These are phyloP conservation scores for Pteromalus puparum DNA, from an alignment of 1,140 invertebrate species.

Conservation along the genomic window DNA sequence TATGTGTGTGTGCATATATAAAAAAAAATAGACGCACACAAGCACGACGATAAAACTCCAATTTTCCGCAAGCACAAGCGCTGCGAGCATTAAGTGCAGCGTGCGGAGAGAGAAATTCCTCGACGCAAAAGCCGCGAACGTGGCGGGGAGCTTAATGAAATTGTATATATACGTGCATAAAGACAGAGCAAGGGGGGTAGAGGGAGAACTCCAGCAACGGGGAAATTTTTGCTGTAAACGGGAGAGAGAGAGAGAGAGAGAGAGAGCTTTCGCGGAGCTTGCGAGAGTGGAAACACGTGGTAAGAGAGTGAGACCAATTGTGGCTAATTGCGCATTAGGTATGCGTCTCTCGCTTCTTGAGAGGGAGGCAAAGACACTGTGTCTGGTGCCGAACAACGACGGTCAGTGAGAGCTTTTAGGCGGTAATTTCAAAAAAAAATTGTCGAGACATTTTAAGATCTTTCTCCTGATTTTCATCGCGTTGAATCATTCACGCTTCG, in stretches of 20 bases:
- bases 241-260: too few relatives aligned
- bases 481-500: background rate
- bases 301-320: constrained; percentile 31
- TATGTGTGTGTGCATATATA: too few relatives aligned
- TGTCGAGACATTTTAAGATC: too few relatives aligned
- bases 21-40: background rate
- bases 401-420: background rate
- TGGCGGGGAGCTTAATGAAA: constrained; percentile 29
- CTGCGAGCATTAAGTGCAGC: background rate
- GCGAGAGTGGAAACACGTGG: background rate
- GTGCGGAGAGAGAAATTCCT: background rate
- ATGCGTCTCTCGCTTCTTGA: constrained; percentile 58
- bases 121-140: background rate
- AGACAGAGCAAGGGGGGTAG: too few relatives aligned
- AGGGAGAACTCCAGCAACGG: background rate
- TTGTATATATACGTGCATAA: constrained; percentile 15
- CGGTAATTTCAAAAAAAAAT: too few relatives aligned
- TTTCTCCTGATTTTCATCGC: background rate
- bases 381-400: background rate
- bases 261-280: background rate
- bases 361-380: constrained; percentile 36
- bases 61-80: constrained; percentile 24
- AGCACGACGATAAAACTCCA: constrained; percentile 24
- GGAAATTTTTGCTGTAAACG: constrained; percentile 26
- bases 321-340: constrained; percentile 67